These are phyloP conservation scores for Andricus quercusramuli DNA, from an alignment of 2,888 invertebrate genomes.

Conservation along the genomic window DNA sequence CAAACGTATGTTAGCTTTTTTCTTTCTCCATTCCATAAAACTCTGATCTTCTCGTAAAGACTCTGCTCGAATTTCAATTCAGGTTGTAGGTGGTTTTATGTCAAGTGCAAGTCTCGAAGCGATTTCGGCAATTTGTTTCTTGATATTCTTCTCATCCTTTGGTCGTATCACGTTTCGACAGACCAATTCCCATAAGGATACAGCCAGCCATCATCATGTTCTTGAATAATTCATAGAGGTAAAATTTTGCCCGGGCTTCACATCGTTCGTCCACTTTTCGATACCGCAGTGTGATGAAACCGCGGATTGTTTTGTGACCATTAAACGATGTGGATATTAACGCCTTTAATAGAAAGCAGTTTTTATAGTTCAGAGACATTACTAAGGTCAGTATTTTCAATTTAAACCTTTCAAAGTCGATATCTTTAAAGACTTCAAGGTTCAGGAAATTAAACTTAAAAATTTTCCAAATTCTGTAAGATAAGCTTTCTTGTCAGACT, in stretches of 20 bases:
- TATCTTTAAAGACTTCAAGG: no score
- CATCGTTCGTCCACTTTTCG: slow-evolving; percentile 26
- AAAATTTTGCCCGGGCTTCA: slow-evolving; percentile 21
- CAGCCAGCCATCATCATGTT: slow-evolving; percentile 23
- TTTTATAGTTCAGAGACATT: background rate
- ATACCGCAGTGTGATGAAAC: slow-evolving; percentile 4
- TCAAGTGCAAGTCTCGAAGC: slow-evolving; percentile 14
- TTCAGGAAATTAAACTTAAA: no score
- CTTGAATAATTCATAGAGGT: slow-evolving; percentile 39
- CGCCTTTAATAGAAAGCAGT: background rate
- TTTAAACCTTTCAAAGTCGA: no score
- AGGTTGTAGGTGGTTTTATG: slow-evolving; percentile 32
- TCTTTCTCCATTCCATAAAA: slow-evolving; percentile 29
- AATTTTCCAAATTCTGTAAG: no score
- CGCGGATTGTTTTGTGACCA: slow-evolving; percentile 10
- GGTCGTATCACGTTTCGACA: slow-evolving; percentile 36
- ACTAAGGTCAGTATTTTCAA: background rate
- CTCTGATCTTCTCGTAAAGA: slow-evolving; percentile 24
- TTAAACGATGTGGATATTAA: background rate
- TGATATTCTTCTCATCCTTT: slow-evolving; percentile 34
- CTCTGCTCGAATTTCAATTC: slow-evolving; percentile 34
- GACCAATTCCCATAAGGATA: slow-evolving; percentile 30
- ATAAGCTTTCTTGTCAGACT: background rate
- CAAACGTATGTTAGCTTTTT: slow-evolving; percentile 26
- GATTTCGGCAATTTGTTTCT: slow-evolving; percentile 33